Evolutionary conservation across 2,797 vertebrate genomes (phyloP), one percentile per base, ranked within the genome.

Genomic region (Artibeus lituratus): DNA sequence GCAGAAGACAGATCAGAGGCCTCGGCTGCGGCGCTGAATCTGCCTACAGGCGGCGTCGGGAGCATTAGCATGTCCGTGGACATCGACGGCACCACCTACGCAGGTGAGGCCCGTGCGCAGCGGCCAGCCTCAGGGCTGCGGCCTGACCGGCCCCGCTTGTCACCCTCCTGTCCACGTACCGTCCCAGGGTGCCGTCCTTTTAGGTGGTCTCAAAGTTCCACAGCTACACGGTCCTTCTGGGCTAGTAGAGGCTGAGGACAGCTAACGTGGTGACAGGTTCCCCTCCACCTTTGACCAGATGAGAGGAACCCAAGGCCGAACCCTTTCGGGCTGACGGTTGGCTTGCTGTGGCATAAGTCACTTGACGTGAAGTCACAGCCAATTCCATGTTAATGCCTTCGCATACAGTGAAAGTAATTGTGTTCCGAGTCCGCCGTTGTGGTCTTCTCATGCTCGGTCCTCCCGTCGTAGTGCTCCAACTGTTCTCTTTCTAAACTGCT

Each of bases 1-100:
- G 24, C 98, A 99, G 99, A 99, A 98, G 99, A 98, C 96, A 99
- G 99, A 98, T 98, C 99, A 8, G 99, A 99, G 94, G 98, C 99
- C 18, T 98, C 99, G 0, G 99, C 99, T 16, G 97, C 99, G 5
- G 99, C 99, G 0, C 98, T 99, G 98, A 99, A 98, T 91, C 98
- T 99, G 98, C 99, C 99, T 22, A 99, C 99, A 0, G 99, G 99
- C 44, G 98, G 99, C 96, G 98, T 99, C 0, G 99, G 99, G 94
- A 99, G 99, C 96, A 99, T 99, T 96, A 99, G 99, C 90, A 99
- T 99, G 97, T 99, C 99, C 5, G 99, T 99, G 98, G 99, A 99
- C 98, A 99, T 99, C 92, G 99, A 99, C 0, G 99, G 99, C 94
- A 99, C 99, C 21, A 98, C 99, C 96, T 99, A 99, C 7, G 98